Base-by-base conservation (phyloP, 2,888 invertebrate genomes). In the Macrosoma leucophasiata region DNA sequence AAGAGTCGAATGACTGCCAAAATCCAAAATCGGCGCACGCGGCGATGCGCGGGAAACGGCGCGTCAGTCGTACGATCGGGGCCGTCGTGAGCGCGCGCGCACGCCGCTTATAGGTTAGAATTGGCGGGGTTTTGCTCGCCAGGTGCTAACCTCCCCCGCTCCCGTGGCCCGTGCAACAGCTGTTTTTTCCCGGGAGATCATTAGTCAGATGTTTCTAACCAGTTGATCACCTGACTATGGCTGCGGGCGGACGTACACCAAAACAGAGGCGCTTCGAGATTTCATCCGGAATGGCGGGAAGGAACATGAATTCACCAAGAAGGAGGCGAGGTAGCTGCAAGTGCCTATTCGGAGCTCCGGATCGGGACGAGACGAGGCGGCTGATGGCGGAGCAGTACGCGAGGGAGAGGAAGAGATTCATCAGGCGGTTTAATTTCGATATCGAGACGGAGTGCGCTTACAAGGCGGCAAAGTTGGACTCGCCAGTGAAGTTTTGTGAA, bases 331-430 rank as follows among this genome's bases (percentile, higher is more conserved):
- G 81, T 29, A 77, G 79, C 53, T 85, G 85, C 65, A 85, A 84
- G 57, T 89, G 89, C 53, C 62, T 90, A 2, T 90, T 90, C 50
- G 89, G 89, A 5, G 78, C 81, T 1, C 85, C 89, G 7, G 86
- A 87, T 50, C 63, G 86, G 3, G 84, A 85, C 13, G 89, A 89
- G 33, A 88, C 88, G 3, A 81, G 73, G 30, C 77, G 85, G 19
- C 61, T 89, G 49, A 74, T 89, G 45, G 84, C 87, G 18, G 88
- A 89, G 37, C 87, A 89, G 42, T 79, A 88, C 36, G 76, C 84
- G 20, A 67, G 79, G 37, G 89, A 89, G 42, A 73, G 87, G 50
- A 82, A 85, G 49, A 77, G 87, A 32, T 88, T 89, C 53, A 82
- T 85, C 32, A 77, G 79, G 39, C 72, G 87, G 49, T 90, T 88